These are phyloP conservation scores for Noctua pronuba DNA, from an alignment of 2,888 invertebrate species.

Conservation along the genomic window DNA sequence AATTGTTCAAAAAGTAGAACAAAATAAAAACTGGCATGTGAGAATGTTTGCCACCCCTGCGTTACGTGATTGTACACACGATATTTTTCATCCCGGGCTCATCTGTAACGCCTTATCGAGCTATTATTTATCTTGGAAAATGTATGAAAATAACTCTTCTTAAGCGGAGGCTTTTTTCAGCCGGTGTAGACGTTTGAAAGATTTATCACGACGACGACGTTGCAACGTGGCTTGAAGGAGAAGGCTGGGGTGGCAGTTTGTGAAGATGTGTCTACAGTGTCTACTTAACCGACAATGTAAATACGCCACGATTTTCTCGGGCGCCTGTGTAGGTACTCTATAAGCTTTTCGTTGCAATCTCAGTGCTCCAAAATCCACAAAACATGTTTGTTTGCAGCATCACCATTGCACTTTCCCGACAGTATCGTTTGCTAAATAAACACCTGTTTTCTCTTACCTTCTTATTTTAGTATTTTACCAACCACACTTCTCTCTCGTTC, in stretches of 20 bases:
- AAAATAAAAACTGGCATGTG: neutral
- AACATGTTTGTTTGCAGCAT: neutral
- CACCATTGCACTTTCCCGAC: neutral
- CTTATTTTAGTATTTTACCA: constrained; percentile 8
- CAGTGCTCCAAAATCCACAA: neutral
- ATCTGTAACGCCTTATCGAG: constrained; percentile 41
- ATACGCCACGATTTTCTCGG: neutral
- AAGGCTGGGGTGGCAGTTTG: neutral
- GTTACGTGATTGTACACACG: constrained; percentile 30
- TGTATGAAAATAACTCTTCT: constrained; percentile 29
- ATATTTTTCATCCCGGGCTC: constrained; percentile 35
- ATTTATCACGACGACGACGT: constrained; percentile 6
- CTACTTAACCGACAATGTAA: neutral
- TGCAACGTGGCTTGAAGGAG: neutral
- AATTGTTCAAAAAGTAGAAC: neutral
- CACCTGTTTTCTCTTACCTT: constrained; percentile 9
- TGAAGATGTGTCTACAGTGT: neutral
- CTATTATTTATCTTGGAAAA: constrained; percentile 49
- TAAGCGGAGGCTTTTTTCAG: constrained; percentile 17
- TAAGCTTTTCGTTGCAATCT: neutral
- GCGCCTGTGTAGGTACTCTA: neutral
- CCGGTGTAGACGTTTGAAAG: neutral
- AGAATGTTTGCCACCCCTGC: constrained; percentile 33
- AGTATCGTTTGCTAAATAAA: neutral
- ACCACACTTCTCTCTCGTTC: neutral